Conservation (phyloP, 2,113 vertebrate species). For the Gobiocypris rarus region DNA sequence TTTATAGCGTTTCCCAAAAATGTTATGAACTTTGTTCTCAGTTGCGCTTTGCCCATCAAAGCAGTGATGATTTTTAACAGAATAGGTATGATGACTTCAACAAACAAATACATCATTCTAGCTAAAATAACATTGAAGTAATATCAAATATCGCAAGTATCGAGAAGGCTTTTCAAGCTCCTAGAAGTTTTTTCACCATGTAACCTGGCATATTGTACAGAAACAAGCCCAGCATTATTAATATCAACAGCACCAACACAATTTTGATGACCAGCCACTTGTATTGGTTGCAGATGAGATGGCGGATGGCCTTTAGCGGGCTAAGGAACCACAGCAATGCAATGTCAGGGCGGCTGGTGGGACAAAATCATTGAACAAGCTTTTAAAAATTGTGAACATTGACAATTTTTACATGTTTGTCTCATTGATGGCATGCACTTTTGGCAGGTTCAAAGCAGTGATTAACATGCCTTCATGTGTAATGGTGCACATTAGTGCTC, state of each 20-base stretch:
- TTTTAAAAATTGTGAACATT: slow-evolving; percentile 4
- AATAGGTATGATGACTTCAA: background rate
- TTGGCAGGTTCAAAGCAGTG: background rate
- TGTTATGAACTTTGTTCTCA: background rate
- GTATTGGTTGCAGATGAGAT: slow-evolving; percentile 91
- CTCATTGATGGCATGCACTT: background rate
- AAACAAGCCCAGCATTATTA: slow-evolving; percentile 86
- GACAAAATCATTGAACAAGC: slow-evolving; percentile 31
- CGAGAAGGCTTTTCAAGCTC: slow-evolving; percentile 63
- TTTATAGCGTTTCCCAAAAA: background rate
- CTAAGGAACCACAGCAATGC: slow-evolving; percentile 94
- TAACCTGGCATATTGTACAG: slow-evolving; percentile 95
- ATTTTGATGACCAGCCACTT: slow-evolving; percentile 94
- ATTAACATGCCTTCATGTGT: background rate
- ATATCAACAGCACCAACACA: slow-evolving; percentile 81
- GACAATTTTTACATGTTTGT: background rate
- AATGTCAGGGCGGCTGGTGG: slow-evolving; percentile 86
- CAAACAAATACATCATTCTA: background rate
- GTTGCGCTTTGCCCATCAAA: background rate
- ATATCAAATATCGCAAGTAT: background rate
- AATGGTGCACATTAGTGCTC: background rate
- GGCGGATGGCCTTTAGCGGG: slow-evolving; percentile 87
- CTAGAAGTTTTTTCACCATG: slow-evolving; percentile 94
- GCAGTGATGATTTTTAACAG: background rate
- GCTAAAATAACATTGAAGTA: background rate